These are phyloP conservation scores for Nysson spinosus DNA, from an alignment of 2,888 invertebrate genomes.

Conservation along the genomic window DNA sequence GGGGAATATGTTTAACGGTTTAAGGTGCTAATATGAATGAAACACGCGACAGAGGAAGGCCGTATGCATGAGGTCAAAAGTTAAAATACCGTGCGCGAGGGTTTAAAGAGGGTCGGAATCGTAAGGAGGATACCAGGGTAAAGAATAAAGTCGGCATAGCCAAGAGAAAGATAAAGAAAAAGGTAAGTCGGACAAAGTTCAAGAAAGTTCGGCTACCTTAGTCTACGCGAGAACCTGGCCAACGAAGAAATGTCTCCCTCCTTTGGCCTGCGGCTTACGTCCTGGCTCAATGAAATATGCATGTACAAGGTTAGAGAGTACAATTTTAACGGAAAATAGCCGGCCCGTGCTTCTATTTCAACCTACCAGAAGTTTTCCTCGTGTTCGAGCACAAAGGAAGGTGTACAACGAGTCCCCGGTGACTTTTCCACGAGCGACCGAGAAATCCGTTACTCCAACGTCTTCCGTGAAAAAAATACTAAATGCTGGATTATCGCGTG, in stretches of 20 bases:
- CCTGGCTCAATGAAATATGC: conserved; percentile 70
- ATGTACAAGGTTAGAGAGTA: conserved; percentile 68
- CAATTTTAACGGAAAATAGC: conserved; percentile 70
- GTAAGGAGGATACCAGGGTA: conserved; percentile 4
- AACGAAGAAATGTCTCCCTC: conserved; percentile 57
- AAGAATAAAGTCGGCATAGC: conserved; percentile 13
- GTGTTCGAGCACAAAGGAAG: conserved; percentile 38
- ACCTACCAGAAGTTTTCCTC: conserved; percentile 43
- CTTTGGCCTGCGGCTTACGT: conserved; percentile 62
- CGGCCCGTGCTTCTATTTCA: conserved; percentile 15
- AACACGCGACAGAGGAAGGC: background rate
- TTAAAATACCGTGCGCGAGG: conserved; percentile 20
- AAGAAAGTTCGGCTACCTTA: conserved; percentile 62
- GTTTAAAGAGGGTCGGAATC: conserved; percentile 15
- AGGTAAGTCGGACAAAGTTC: conserved; percentile 63
- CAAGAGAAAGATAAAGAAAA: too few species aligned
- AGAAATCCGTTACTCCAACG: conserved; percentile 28
- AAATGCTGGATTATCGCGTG: conserved; percentile 1
- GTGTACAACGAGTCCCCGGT: conserved; percentile 10
- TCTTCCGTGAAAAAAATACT: conserved; percentile 6
- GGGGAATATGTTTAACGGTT: conserved; percentile 7
- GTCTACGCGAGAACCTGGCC: conserved; percentile 12
- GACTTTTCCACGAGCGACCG: conserved; percentile 19
- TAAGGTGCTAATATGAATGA: conserved; percentile 7
- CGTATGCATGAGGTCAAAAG: conserved; percentile 21